Evolutionary conservation across 1,140 invertebrate genomes (phyloP), one percentile per base, ranked within the genome.

Genomic region (Colletes gigas): DNA sequence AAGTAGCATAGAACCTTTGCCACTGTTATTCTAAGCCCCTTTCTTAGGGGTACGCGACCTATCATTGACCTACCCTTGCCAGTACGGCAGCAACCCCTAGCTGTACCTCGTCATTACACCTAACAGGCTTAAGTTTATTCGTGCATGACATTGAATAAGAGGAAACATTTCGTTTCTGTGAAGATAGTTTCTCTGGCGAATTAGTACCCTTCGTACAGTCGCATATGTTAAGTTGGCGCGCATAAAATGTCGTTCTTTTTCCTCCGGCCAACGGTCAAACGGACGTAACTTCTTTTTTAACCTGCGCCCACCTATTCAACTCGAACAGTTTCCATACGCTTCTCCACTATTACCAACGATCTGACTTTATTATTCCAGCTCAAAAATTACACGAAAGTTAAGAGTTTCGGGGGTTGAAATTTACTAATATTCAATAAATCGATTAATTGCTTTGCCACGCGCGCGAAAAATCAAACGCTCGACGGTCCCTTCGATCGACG

Each of bases 1-100:
- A 41, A 74, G 59, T 81, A 63, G 70, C 54, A 47, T 59, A n/a
- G 47, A 66, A 85, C 55, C 44, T 78, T 70, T 74, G 52, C 70
- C 57, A 65, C 78, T 57, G 4, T 81, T 30, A 76, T 84, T 70
- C 57, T 50, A 39, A n/a, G 12, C 19, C 59, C 60, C 44, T 55
- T 62, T 60, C 67, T 57, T 60, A 39, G 19, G 77, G 52, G 63
- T 68, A 50, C 39, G 15, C 63, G 82, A 65, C 69, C 81, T 79
- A 82, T 87, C 86, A 86, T 87, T 83, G 83, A 75, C 55, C 86
- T 78, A 76, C 54, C 67, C 71, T 78, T 65, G 10, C 14, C 21
- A 39, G n/a, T 65, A 60, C 47, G 65, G 14, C 52, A 82, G 50
- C 70, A 70, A 78, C 79, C 72, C 72, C 75, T 63, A 54, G 59